Conservation (phyloP, 2,888 invertebrate genomes). For the Cerceris rybyensis region DNA sequence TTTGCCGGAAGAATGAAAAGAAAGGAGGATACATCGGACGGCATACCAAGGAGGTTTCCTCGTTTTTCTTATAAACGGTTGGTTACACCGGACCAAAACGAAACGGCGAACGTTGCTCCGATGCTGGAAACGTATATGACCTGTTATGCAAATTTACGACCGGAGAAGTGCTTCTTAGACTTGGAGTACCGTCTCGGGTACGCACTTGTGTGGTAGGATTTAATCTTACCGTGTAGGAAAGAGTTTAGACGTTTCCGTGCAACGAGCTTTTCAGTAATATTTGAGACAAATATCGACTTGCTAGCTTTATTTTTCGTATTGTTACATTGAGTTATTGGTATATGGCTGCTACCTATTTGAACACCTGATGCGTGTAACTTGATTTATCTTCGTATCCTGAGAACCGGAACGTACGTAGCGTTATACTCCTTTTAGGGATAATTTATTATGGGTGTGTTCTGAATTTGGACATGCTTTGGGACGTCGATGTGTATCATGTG, state of each 20-base stretch:
- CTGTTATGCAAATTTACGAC: conserved; percentile 57
- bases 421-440: no score
- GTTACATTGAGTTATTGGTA: no score
- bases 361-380: no score
- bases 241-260: conserved; percentile 5
- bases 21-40: conserved; percentile 15
- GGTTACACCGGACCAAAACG: conserved; percentile 33
- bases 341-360: no score
- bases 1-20: not conserved
- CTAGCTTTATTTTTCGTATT: no score
- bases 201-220: conserved; percentile 24
- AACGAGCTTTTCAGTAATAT: not conserved
- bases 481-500: no score
- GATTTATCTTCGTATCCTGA: no score
- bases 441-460: no score
- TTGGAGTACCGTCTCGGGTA: conserved; percentile 34
- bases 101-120: conserved; percentile 37
- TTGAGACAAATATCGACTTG: no score
- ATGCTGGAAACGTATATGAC: conserved; percentile 39
- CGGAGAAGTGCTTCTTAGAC: conserved; percentile 31
- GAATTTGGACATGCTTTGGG: no score
- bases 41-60: conserved; percentile 38
- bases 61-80: conserved; percentile 36
- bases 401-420: no score
- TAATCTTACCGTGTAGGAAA: conserved; percentile 18